Conservation (phyloP, 1,140 invertebrate genomes). For the Camponotus pennsylvanicus region DNA sequence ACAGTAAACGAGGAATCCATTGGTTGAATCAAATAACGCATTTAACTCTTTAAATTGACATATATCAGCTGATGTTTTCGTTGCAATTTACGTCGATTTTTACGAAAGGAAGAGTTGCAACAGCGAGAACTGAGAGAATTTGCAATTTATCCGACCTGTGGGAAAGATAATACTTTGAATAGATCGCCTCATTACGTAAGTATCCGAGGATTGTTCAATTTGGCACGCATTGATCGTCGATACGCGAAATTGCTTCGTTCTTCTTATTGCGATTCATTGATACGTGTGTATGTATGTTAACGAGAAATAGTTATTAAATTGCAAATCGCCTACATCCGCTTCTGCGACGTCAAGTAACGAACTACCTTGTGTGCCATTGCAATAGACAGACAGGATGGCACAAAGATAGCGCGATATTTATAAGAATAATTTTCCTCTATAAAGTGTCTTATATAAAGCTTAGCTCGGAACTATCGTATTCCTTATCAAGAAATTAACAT, state of each 20-base stretch:
- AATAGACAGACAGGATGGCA: slow-evolving; percentile 63
- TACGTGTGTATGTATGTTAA: background rate
- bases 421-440: slow-evolving; percentile 2
- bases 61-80: too few species aligned
- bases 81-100: background rate
- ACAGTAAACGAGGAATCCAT: slow-evolving; percentile 68
- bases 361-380: slow-evolving; percentile 48
- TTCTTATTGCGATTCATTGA: slow-evolving; percentile 14
- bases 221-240: slow-evolving; percentile 10
- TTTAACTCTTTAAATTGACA: too few species aligned
- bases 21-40: slow-evolving; percentile 7
- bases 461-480: too few species aligned
- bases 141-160: slow-evolving; percentile 55
- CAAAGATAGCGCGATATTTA: slow-evolving; percentile 68
- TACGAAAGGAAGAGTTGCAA: slow-evolving; percentile 30
- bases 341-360: slow-evolving; percentile 44
- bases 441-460: too few species aligned
- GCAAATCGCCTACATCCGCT: slow-evolving; percentile 56
- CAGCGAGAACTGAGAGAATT: slow-evolving; percentile 63
- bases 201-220: slow-evolving; percentile 64
- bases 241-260: slow-evolving; percentile 14
- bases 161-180: slow-evolving; percentile 50
- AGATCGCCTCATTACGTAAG: slow-evolving; percentile 55
- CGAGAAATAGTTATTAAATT: slow-evolving; percentile 56
- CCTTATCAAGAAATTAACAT: too few species aligned